These are phyloP conservation scores for Paramuricea clavata DNA, from an alignment of 92 coral and sea anemone species.

Conservation along the genomic window DNA sequence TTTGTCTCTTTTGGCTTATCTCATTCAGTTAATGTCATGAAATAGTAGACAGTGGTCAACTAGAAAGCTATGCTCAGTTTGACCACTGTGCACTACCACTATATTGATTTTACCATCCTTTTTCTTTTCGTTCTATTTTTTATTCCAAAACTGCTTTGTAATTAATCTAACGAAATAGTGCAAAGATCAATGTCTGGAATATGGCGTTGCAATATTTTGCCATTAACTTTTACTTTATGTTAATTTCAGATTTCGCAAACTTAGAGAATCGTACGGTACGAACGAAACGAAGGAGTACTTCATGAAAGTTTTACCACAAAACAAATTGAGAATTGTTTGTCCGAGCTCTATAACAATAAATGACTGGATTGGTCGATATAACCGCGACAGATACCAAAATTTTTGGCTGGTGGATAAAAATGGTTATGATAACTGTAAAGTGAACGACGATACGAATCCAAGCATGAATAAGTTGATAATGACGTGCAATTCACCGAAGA, in stretches of 20 bases:
- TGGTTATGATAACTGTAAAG: slow-evolving; percentile 44
- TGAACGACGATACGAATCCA: slow-evolving; percentile 37
- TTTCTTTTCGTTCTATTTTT: too few species aligned
- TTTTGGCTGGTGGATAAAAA: slow-evolving; percentile 42
- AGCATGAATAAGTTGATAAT: slow-evolving; percentile 19
- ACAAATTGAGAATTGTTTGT: slow-evolving; percentile 24
- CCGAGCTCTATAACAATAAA: slow-evolving; percentile 23
- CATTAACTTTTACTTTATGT: not conserved
- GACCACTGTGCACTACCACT: too few species aligned
- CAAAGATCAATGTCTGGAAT: too few species aligned
- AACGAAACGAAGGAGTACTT: slow-evolving; percentile 32
- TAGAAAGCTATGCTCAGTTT: too few species aligned
- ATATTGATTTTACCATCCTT: too few species aligned
- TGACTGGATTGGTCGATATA: slow-evolving; percentile 12
- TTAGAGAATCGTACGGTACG: slow-evolving; percentile 19
- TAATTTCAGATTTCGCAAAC: slow-evolving; percentile 25
- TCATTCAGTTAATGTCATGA: too few species aligned
- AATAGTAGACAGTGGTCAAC: too few species aligned
- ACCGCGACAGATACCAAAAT: not conserved
- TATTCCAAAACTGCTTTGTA: too few species aligned
- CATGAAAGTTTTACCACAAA: slow-evolving; percentile 41
- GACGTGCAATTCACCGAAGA: not conserved
- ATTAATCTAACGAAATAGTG: too few species aligned
- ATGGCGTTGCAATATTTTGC: not conserved
- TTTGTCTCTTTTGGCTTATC: too few species aligned